Conservation (phyloP, 2,888 invertebrate species). For the Spodoptera littoralis region DNA sequence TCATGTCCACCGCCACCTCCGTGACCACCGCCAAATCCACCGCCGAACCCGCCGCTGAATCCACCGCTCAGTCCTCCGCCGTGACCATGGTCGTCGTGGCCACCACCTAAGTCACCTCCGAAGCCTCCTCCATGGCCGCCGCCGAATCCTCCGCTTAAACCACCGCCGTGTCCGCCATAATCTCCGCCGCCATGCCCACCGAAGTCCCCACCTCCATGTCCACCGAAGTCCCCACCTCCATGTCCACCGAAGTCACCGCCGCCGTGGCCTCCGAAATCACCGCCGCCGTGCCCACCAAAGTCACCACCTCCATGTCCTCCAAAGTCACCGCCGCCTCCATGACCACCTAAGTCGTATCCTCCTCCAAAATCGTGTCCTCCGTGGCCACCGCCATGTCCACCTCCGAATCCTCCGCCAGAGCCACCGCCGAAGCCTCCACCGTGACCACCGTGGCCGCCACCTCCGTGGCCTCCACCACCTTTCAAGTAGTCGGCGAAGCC, state of each 20-base stretch:
- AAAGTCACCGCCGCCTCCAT: conserved; percentile 69
- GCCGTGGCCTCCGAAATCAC: conserved; percentile 41
- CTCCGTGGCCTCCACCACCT: conserved; percentile 57
- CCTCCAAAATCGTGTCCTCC: conserved; percentile 62
- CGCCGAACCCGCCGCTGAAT: conserved; percentile 59
- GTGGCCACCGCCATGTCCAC: conserved; percentile 56
- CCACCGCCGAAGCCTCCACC: conserved; percentile 73
- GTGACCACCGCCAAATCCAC: conserved; percentile 56
- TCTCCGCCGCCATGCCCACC: conserved; percentile 45
- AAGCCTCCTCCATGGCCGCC: conserved; percentile 67
- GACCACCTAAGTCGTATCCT: conserved; percentile 58
- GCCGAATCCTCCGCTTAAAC: conserved; percentile 62
- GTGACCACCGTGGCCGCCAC: conserved; percentile 59
- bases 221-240: conserved; percentile 56
- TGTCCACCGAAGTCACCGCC: conserved; percentile 52
- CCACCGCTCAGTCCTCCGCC: conserved; percentile 56
- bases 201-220: conserved; percentile 57
- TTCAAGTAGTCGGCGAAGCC: conserved; percentile 74
- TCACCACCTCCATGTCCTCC: conserved; percentile 58
- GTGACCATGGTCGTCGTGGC: conserved; percentile 58
- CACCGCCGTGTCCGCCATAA: conserved; percentile 51
- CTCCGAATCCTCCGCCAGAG: conserved; percentile 64
- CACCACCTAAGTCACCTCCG: conserved; percentile 55
- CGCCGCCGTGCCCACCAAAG: conserved; percentile 38
- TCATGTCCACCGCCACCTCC: conserved; percentile 64